Conservation (phyloP, 53 echinoderm and acorn worm genomes). For the Glandiceps talaboti region DNA sequence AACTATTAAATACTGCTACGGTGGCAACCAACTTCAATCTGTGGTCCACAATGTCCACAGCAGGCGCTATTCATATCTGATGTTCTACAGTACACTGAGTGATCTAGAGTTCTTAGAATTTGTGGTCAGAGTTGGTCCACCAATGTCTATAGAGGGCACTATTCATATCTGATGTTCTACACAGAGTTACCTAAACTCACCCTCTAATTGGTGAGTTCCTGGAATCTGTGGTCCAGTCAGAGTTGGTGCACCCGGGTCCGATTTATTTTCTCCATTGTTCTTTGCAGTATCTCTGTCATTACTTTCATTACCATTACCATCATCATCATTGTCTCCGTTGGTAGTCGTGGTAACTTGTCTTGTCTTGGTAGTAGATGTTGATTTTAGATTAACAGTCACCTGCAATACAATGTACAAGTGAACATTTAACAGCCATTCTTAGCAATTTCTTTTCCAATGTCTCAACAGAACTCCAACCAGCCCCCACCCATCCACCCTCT, state of each 20-base stretch:
- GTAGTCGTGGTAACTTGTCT: neutral
- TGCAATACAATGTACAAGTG: neutral
- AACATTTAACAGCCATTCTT: too few relatives aligned
- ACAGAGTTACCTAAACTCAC: neutral
- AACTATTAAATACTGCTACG: too few relatives aligned
- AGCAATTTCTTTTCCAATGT: neutral
- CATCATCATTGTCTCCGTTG: neutral
- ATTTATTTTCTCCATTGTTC: neutral
- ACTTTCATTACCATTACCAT: neutral
- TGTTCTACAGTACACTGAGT: too few relatives aligned
- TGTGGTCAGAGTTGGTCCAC: too few relatives aligned
- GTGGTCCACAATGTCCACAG: too few relatives aligned
- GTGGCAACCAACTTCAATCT: too few relatives aligned
- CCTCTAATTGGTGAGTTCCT: constrained; percentile 8
- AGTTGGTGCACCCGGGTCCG: constrained; percentile 3
- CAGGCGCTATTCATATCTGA: too few relatives aligned
- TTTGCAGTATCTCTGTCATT: neutral
- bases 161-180: too few relatives aligned
- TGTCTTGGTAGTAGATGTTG: neutral
- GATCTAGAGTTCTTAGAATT: too few relatives aligned
- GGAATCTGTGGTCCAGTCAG: constrained; percentile 5
- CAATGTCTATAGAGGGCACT: too few relatives aligned
- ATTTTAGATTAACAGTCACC: neutral
- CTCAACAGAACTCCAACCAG: neutral
- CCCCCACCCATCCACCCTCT: too few relatives aligned